Evolutionary conservation across 2,113 vertebrate genomes (phyloP).

Genomic region (Redunca redunca): DNA sequence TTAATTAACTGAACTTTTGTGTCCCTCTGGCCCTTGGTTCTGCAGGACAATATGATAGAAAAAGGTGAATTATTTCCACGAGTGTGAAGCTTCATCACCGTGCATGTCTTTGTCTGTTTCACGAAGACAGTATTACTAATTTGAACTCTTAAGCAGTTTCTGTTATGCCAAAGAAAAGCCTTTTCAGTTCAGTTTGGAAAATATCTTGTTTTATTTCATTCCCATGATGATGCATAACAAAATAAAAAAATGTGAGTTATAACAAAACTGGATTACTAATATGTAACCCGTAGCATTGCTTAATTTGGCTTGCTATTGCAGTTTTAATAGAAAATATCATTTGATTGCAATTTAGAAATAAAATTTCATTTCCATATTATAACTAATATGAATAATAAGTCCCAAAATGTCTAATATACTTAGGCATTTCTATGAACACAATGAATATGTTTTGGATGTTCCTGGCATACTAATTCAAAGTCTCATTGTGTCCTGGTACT

Average conservation of each 20-base stretch:
- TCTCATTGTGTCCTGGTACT: background rate
- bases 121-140: background rate
- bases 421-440: slow-evolving; percentile 80
- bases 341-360: slow-evolving; percentile 84
- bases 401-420: slow-evolving; percentile 75
- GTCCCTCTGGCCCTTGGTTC: background rate
- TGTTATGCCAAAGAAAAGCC: background rate
- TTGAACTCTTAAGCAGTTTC: background rate
- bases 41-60: background rate
- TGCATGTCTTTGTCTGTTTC: slow-evolving; percentile 4
- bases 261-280: slow-evolving; percentile 78
- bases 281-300: slow-evolving; percentile 80
- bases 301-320: slow-evolving; percentile 86
- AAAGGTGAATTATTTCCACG: background rate
- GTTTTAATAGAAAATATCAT: slow-evolving; percentile 86
- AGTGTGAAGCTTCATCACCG: background rate
- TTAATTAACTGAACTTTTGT: background rate
- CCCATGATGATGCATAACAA: slow-evolving; percentile 75
- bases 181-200: slow-evolving; percentile 68
- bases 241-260: slow-evolving; percentile 74
- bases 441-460: slow-evolving; percentile 72
- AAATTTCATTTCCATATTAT: slow-evolving; percentile 79
- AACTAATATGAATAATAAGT: slow-evolving; percentile 86
- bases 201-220: slow-evolving; percentile 66
- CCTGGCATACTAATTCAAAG: slow-evolving; percentile 76